Base-by-base conservation (phyloP, 2,113 vertebrate species). In the Tapirus terrestris region DNA sequence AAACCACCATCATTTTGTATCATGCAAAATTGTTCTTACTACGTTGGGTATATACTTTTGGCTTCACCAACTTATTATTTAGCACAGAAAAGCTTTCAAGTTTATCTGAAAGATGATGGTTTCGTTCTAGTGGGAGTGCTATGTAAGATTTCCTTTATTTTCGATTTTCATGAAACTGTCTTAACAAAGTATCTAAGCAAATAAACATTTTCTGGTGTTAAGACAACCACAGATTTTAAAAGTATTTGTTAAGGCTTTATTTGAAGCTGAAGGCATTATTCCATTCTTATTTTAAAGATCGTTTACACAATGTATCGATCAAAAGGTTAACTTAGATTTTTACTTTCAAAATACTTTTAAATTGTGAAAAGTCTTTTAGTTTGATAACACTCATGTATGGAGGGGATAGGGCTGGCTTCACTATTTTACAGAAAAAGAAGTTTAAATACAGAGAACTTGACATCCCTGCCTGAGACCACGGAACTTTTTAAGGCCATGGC, bases 1-100 rank as follows among this genome's bases (percentile, higher is more conserved):
- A 99, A 99, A 98, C 97, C 89, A 97, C 97, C 97, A 96, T 90
- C 81, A 12, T 97, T 97, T 88, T 88, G 76, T 98, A 94, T 96
- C 94, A 25, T 97, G 65, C 95, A 29, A 16, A 92, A 0, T 18
- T 48, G 91, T 97, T 97, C 97, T 84, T 76, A 91, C 86, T 60
- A 58, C 76, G 6, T 45, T 4, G 90, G 53, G 27, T 80, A 65
- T 80, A n/a, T 63, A 7, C 92, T 70, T 82, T 51, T 48, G 63
- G 91, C 63, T 67, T 92, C 29, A 4, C 96, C 39, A 72, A 33
- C 95, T 95, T 92, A 53, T 60, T 48, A 20, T 97, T 87, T 75
- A 85, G 48, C 8, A 73, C n/a, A 87, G 82, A 96, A 33, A 95
- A 88, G 91, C 94, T 96, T 91, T 93, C 94, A 93, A 39, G 84